Conservation (phyloP, 2,797 vertebrate genomes). For the Peromyscus aztecus region DNA sequence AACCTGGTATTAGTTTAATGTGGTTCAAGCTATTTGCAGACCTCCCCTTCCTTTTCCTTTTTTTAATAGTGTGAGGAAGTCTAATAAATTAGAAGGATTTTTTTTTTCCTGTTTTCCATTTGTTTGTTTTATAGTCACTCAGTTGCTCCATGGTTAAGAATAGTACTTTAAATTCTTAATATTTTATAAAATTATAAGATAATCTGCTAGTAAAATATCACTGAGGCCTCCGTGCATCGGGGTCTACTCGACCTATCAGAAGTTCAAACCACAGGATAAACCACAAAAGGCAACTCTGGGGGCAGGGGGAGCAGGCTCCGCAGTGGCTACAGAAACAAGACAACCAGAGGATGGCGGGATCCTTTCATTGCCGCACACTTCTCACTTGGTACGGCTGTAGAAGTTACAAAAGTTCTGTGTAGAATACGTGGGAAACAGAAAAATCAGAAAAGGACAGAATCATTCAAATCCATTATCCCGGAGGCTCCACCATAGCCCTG, state of each 20-base stretch:
- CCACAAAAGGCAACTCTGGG: no score
- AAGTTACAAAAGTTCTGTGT: neutral
- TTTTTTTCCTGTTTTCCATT: neutral
- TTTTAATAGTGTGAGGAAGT: neutral
- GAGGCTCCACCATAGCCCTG: neutral
- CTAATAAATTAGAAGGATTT: neutral
- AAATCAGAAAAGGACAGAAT: neutral
- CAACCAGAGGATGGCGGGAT: neutral
- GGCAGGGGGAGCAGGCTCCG: accelerated
- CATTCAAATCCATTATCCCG: no score
- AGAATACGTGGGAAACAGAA: neutral
- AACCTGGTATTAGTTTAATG: neutral
- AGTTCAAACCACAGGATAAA: neutral
- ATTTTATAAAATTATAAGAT: neutral
- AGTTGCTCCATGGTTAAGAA: neutral
- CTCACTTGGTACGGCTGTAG: neutral
- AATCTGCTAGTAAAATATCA: neutral
- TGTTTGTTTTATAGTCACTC: neutral
- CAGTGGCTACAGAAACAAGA: neutral
- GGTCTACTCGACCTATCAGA: neutral
- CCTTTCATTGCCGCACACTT: no score
- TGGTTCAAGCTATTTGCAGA: neutral
- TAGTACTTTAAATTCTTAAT: neutral
- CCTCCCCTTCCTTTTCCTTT: neutral
- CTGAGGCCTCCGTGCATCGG: neutral